Base-by-base conservation (phyloP, 37 sponge, comb jelly and placozoan genomes). In the Spongilla lacustris region DNA sequence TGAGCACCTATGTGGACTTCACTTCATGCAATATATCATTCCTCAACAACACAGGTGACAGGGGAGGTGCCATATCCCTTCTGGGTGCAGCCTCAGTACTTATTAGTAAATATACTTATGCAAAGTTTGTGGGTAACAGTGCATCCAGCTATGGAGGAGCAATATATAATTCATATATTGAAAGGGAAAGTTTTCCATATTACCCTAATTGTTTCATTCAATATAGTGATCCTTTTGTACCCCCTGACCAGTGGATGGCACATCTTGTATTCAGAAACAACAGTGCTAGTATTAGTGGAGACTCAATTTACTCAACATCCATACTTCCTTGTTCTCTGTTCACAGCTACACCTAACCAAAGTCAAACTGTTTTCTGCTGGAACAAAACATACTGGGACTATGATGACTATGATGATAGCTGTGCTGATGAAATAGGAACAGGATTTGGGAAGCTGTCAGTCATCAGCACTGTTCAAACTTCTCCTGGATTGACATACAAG, bases 291-390 rank as follows among this genome's bases (percentile, higher is more conserved):
- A 23, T 31, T 4, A 2, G 41, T 13, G 80, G 79, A 4, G 68
- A 78, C 37, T 68, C 93, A 46, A 92, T 92, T 23, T 83, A 85
- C 73, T 58, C 81, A 13, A 88, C 89, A 34, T 88, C 93, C 14
- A 36, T 92, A 19, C 68, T 79, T 4, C 79, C 89, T 0, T 92
- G 93, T 36, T 25, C 41, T 41, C 41, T 41, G 41, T 41, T 41
- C 41, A 41, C 41, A 41, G 41, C 41, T 41, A 41, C 41, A 41
- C 41, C 41, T 41, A 41, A 41, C 41, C 41, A 41, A 41, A 41
- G 41, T 41, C 41, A 41, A 41, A 41, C 41, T 41, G 80, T 58
- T 23, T 26, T 79, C 27, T 79, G 66, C 24, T 79, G 80, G 66
- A 23, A 10, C 58, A 26, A 50, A 14, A 66, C 41, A 41, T 41